These are phyloP conservation scores for Cerastis leucographa DNA, from an alignment of 2,888 invertebrate species.

Conservation along the genomic window DNA sequence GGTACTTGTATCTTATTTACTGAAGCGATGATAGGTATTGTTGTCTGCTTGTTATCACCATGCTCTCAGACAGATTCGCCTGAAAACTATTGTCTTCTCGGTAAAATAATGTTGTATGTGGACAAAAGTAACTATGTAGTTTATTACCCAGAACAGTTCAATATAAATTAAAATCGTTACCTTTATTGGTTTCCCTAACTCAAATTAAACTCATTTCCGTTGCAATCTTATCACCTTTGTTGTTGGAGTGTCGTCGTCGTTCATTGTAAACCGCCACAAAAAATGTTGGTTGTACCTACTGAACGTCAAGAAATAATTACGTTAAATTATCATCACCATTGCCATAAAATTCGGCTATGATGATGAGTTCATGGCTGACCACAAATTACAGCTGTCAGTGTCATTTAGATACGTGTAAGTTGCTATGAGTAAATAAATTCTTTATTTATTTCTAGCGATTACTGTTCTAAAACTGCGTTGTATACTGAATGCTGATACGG, in stretches of 20 bases:
- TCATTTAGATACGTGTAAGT: constrained; percentile 8
- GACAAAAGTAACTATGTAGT: neutral
- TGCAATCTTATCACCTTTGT: constrained; percentile 45
- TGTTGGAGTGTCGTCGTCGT: constrained; percentile 34
- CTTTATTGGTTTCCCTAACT: constrained; percentile 32
- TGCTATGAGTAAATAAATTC: constrained; percentile 9
- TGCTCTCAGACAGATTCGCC: constrained; percentile 4
- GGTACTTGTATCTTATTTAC: constrained; percentile 22
- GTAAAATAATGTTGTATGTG: neutral
- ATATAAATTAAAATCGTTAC: constrained; percentile 20
- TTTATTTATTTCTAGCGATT: constrained; percentile 10
- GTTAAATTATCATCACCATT: constrained; percentile 20
- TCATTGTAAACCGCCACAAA: constrained; percentile 44
- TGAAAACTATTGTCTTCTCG: constrained; percentile 3
- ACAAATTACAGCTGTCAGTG: neutral
- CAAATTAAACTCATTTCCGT: constrained; percentile 42
- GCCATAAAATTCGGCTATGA: constrained; percentile 16
- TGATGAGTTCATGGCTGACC: constrained; percentile 8
- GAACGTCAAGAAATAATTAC: constrained; percentile 32
- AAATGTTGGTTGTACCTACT: constrained; percentile 20
- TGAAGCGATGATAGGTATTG: constrained; percentile 18
- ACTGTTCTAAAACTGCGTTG: constrained; percentile 7
- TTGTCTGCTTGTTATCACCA: neutral
- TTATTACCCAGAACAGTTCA: neutral
- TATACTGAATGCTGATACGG: constrained; percentile 28